Evolutionary conservation across 92 coral and sea anemone genomes (phyloP).

Genomic region (Chrysogorgia sp.): DNA sequence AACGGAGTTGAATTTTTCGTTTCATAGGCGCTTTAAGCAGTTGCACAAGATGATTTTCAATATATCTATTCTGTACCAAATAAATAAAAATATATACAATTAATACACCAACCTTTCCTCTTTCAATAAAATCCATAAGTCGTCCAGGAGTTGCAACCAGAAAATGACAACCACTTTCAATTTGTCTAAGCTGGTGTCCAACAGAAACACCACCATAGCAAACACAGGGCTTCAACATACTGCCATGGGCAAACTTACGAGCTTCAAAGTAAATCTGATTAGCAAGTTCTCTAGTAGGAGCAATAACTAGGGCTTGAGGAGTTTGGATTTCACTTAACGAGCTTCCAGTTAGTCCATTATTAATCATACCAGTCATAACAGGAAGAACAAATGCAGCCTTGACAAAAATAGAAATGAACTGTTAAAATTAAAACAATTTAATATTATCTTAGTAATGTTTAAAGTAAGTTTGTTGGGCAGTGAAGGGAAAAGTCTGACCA

Average conservation of each 20-base stretch:
- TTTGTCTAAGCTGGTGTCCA: slow-evolving; percentile 62
- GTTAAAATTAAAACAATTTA: not conserved
- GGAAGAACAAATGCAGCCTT: slow-evolving; percentile 91
- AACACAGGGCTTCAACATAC: slow-evolving; percentile 72
- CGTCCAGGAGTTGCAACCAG: slow-evolving; percentile 95
- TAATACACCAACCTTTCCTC: slow-evolving; percentile 66
- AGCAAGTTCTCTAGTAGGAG: slow-evolving; percentile 97
- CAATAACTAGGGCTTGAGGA: slow-evolving; percentile 87
- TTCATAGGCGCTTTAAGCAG: too few relatives aligned
- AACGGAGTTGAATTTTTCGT: too few relatives aligned
- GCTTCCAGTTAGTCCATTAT: slow-evolving; percentile 71
- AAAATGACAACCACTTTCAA: slow-evolving; percentile 87
- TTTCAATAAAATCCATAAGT: slow-evolving; percentile 76
- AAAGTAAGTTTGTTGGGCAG: not conserved
- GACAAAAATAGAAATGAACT: not conserved
- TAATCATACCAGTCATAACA: slow-evolving; percentile 80
- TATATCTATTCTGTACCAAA: too few relatives aligned
- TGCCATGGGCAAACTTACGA: slow-evolving; percentile 80
- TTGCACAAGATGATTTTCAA: too few relatives aligned
- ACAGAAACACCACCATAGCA: slow-evolving; percentile 99
- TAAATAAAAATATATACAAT: too few relatives aligned
- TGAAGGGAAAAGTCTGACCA: too few relatives aligned
- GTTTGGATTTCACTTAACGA: slow-evolving; percentile 67
- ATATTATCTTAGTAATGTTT: not conserved
- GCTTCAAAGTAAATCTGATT: slow-evolving; percentile 81